Evolutionary conservation across 2,888 invertebrate genomes (phyloP), one percentile per base, ranked within the genome.

Genomic region (Periphyllus acericola): DNA sequence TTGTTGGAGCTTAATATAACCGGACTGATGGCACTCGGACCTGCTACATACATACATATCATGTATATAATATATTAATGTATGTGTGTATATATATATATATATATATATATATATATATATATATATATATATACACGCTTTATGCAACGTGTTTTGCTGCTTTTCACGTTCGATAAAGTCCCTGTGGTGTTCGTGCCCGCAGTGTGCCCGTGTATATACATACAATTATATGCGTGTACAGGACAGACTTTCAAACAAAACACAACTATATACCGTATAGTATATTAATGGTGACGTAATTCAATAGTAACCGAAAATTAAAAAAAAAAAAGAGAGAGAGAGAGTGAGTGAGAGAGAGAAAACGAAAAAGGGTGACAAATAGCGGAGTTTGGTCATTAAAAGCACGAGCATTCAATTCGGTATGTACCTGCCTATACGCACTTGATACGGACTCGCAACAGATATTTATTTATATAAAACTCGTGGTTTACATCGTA

Each of bases 1-100:
- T 84, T 84, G 66, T 84, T 60, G 84, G 66, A 84, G 66, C 84
- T 60, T 83, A 83, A 83, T 83, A 83, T 40, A 40, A 83, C 83
- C 25, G 83, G 75, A 83, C 83, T 75, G 83, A 83, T 83, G 74
- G 83, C 55, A 83, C 83, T 83, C 55, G 83, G 74, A 75, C 74
- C 60, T 74, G 60, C 46, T 29, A 68, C n/a, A 25, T 60, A 60
- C 21, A 60, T 19, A 60, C 55, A 21, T 19, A 60, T 19, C 17
- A 60, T 19, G 19, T 60, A 21, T 25, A 55, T n/a, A n/a, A n/a
- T 32, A 78, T 52, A 32, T 78, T 9, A 46, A 78, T 29, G n/a
- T n/a, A n/a, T n/a, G n/a, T n/a, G n/a, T n/a, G n/a, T n/a, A n/a
- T n/a, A n/a, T n/a, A n/a, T n/a, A n/a, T n/a, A n/a, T n/a, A n/a